Evolutionary conservation across 2,888 invertebrate genomes (phyloP), one percentile per base, ranked within the genome.

Genomic region (Portevinia maculata): DNA sequence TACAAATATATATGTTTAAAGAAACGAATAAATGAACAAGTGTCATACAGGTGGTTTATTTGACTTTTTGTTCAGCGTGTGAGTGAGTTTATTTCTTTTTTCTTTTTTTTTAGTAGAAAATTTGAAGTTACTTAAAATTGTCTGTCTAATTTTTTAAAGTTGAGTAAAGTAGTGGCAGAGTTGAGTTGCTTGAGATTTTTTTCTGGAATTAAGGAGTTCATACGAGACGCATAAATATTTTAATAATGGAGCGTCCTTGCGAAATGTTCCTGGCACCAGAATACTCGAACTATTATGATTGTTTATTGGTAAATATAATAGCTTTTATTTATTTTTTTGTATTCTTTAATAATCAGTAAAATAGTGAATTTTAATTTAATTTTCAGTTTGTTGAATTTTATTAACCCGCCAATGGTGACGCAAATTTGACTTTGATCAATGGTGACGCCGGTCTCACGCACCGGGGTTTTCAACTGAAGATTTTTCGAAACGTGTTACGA

Each of bases 41-140:
- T 60, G 48, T 44, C 73, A 24, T 28, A 79, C 79, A 79, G 79
- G 79, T 79, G 79, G 79, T 73, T 67, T 39, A 39, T 65, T 73
- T 79, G 71, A 71, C 64, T 37, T 32, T 39, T 30, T 21, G 37
- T 17, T 9, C 11, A 28, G 24, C 28, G 41, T 39, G 28, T 57
- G 41, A 30, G 60, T 70, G 48, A 62, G 9, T 28, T 41, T 13
- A 9, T 8, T 34, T 11, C n/a, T n/a, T n/a, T n/a, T n/a, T n/a
- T 46, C 1, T 48, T 41, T 53, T 11, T 34, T 41, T 44, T 19
- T 15, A 0, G n/a, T 1, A 28, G 19, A 21, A 32, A 30, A 59
- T 9, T 30, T 34, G n/a, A n/a, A n/a, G n/a, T n/a, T 28, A n/a
- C 21, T 48, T 55, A 0, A 37, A 46, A 15, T 46, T 34, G 30